These are phyloP conservation scores for Drosophila pectinifera DNA, from an alignment of 1,140 invertebrate species.

Conservation along the genomic window DNA sequence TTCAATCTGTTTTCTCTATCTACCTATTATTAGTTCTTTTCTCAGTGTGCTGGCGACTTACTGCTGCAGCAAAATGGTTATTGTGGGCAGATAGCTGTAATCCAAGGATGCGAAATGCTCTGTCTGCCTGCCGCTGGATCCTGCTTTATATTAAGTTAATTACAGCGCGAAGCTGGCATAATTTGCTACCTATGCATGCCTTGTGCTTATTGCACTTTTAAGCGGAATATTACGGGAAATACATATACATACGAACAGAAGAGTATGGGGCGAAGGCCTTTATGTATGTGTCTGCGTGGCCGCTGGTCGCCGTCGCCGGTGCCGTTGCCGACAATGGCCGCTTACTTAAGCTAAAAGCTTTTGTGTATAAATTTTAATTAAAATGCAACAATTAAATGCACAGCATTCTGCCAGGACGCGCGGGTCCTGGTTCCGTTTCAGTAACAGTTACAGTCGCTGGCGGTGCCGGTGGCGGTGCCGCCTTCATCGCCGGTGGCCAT, in stretches of 20 bases:
- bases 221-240: slow-evolving; percentile 16
- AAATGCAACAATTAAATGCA: slow-evolving; percentile 70
- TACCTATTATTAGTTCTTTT: neutral
- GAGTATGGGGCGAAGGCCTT: neutral
- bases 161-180: slow-evolving; percentile 54
- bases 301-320: slow-evolving; percentile 17
- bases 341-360: slow-evolving; percentile 83
- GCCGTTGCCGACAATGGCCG: slow-evolving; percentile 43
- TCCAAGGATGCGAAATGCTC: slow-evolving; percentile 12
- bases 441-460: neutral
- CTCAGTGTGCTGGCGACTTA: slow-evolving; percentile 30
- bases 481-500: slow-evolving; percentile 41
- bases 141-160: slow-evolving; percentile 65
- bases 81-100: slow-evolving; percentile 19
- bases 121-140: neutral
- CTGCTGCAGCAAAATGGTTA: slow-evolving; percentile 17
- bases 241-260: slow-evolving; percentile 2
- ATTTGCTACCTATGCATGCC: slow-evolving; percentile 70
- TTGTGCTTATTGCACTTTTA: slow-evolving; percentile 59
- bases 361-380: slow-evolving; percentile 79
- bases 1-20: neutral
- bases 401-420: slow-evolving; percentile 39
- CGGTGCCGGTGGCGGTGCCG: neutral
- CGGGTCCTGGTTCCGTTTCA: slow-evolving; percentile 15
- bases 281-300: slow-evolving; percentile 37